Evolutionary conservation across 2,113 vertebrate genomes (phyloP).

Genomic region (Nanorana parkeri): DNA sequence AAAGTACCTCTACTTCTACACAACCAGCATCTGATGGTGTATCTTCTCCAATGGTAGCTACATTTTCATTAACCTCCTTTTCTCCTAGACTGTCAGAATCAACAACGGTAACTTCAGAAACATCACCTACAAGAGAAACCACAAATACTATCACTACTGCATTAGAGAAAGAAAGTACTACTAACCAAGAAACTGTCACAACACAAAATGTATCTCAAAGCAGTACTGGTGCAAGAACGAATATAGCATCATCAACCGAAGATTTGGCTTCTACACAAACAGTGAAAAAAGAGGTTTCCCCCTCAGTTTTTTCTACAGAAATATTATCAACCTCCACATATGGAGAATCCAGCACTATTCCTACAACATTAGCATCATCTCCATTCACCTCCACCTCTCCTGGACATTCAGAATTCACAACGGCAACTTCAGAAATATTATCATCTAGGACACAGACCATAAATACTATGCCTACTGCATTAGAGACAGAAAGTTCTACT

Average conservation of each 20-base stretch:
- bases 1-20: background rate
- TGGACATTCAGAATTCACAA: too few species aligned
- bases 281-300: background rate
- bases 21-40: too few species aligned
- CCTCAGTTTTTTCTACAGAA: background rate
- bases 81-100: background rate
- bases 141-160: background rate
- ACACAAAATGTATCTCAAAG: background rate
- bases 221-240: background rate
- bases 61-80: background rate
- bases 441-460: background rate
- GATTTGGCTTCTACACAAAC: background rate
- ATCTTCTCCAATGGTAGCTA: background rate
- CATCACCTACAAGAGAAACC: background rate
- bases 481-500: background rate
- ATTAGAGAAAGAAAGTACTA: background rate
- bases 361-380: background rate
- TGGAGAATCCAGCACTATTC: background rate
- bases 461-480: background rate
- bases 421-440: background rate
- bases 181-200: too few species aligned
- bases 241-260: too few species aligned
- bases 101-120: background rate
- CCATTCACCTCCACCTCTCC: background rate
- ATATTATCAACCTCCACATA: background rate